Conservation (phyloP, 2,113 vertebrate species). For the Leptobrachium leishanense region DNA sequence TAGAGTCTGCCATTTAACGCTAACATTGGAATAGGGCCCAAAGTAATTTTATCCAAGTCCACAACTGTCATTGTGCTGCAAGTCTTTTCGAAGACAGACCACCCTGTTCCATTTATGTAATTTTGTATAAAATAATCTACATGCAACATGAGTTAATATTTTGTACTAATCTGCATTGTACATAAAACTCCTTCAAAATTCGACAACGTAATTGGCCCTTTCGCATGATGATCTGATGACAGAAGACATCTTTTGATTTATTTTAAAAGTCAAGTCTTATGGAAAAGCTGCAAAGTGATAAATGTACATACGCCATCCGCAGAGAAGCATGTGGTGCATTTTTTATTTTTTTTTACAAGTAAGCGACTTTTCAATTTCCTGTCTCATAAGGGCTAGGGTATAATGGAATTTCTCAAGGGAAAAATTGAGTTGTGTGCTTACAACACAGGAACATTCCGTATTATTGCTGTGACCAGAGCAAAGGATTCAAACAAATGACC, state of each 20-base stretch:
- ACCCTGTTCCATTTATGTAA: too few relatives aligned
- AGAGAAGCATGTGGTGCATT: conserved; percentile 21
- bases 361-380: conserved; percentile 43
- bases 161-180: too few relatives aligned
- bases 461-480: conserved; percentile 28
- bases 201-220: too few relatives aligned
- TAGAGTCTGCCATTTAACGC: too few relatives aligned
- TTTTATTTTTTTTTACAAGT: conserved; percentile 19
- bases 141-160: too few relatives aligned
- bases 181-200: too few relatives aligned
- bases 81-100: too few relatives aligned
- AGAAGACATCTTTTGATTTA: not conserved
- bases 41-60: too few relatives aligned
- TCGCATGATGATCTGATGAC: not conserved
- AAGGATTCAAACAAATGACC: conserved; percentile 30
- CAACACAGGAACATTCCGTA: conserved; percentile 38
- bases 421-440: conserved; percentile 40
- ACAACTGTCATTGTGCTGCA: too few relatives aligned
- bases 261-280: conserved; percentile 1
- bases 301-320: conserved; percentile 32
- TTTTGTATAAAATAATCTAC: too few relatives aligned
- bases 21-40: too few relatives aligned
- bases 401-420: conserved; percentile 43
- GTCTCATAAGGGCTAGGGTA: conserved; percentile 32
- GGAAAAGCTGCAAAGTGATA: conserved; percentile 22